A percentile compares a stretch with the other conserved stretches of the same genome.
These are phyloP conservation scores for Drosophila multiciliata DNA, from an alignment of 2,888 invertebrate species.

Conservation along the genomic window DNA sequence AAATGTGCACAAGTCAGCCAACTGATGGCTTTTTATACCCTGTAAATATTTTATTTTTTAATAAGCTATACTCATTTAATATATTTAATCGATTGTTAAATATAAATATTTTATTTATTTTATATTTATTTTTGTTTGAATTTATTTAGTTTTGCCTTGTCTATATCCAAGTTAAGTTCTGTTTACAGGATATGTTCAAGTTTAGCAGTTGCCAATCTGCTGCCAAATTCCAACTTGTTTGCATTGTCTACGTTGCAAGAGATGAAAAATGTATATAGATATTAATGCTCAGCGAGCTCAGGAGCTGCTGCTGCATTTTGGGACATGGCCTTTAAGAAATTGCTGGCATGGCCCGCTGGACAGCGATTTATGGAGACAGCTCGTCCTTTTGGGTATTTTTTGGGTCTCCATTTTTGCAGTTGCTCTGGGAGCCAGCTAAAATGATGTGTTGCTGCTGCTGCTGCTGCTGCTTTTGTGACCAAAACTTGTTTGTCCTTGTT, in stretches of 20 bases:
- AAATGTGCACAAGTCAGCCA: constrained; percentile 42
- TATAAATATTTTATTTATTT: not conserved
- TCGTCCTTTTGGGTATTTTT: constrained; percentile 11
- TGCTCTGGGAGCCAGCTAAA: constrained; percentile 13
- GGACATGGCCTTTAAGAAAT: constrained; percentile 63
- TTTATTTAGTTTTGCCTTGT: accelerated
- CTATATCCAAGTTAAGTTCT: too few relatives aligned
- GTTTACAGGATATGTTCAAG: constrained; percentile 7
- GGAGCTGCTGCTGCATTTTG: constrained; percentile 61
- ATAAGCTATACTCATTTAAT: not conserved
- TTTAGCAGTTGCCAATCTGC: not conserved
- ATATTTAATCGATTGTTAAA: not conserved
- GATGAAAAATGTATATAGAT: constrained; percentile 70
- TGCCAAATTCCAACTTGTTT: constrained; percentile 35
- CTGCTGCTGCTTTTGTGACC: constrained; percentile 44
- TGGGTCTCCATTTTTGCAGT: constrained; percentile 1
- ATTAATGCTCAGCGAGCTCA: constrained; percentile 55
- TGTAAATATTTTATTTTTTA: not conserved
- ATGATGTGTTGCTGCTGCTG: constrained; percentile 33
- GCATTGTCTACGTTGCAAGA: constrained; percentile 56
- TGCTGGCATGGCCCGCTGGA: constrained; percentile 43
- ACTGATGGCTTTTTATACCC: constrained; percentile 35
- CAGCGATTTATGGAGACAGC: constrained; percentile 63
- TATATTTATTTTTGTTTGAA: not conserved
- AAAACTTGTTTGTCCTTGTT: constrained; percentile 50